These are phyloP conservation scores for Galemys pyrenaicus DNA, from an alignment of 2,113 vertebrate genomes.

Conservation along the genomic window DNA sequence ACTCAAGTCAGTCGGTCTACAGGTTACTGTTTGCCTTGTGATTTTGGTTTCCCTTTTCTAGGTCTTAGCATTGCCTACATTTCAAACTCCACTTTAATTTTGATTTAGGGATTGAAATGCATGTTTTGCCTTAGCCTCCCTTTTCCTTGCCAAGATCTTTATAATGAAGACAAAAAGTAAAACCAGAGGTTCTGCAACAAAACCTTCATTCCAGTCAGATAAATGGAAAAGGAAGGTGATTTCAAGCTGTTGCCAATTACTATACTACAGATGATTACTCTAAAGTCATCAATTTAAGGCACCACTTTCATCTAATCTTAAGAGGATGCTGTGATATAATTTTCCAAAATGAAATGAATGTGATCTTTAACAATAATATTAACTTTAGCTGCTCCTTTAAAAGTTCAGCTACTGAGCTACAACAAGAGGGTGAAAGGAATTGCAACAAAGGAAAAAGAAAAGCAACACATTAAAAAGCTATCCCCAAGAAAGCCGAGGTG, in stretches of 20 bases:
- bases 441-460: not conserved
- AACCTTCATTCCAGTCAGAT: not conserved
- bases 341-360: not conserved
- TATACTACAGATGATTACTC: not conserved
- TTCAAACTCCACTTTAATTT: not conserved
- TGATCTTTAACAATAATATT: not conserved
- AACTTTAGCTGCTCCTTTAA: too few relatives aligned
- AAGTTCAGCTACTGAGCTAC: not conserved
- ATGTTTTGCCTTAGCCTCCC: not conserved
- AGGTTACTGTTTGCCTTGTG: not conserved
- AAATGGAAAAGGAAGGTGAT: not conserved
- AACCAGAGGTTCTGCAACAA: not conserved
- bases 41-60: not conserved
- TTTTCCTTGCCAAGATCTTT: not conserved
- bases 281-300: not conserved
- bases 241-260: not conserved
- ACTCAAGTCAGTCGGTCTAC: not conserved
- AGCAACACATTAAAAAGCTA: not conserved
- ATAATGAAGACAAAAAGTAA: not conserved
- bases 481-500: accelerated
- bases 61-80: not conserved
- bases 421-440: not conserved
- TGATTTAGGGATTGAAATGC: not conserved
- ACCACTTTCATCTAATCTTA: not conserved
- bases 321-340: not conserved